Conservation (phyloP, 2,113 vertebrate species). For the Erinaceus europaeus region DNA sequence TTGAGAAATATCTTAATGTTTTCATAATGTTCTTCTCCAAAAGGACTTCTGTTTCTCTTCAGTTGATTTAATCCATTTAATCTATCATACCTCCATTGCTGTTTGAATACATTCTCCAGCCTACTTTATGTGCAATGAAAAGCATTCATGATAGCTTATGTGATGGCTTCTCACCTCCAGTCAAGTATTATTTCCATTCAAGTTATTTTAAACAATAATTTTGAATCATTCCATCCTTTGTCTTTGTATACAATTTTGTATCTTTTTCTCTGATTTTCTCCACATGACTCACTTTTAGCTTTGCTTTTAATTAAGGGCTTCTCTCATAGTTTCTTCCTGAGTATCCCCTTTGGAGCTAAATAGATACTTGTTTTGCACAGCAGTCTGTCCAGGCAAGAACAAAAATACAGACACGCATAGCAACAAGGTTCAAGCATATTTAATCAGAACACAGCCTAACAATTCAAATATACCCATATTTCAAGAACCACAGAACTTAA, state of each 20-base stretch:
- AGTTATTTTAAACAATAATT: conserved; percentile 37
- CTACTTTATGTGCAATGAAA: conserved; percentile 24
- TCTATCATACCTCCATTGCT: background rate
- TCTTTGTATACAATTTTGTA: background rate
- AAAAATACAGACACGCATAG: background rate
- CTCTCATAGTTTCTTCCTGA: conserved; percentile 46
- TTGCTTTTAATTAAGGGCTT: conserved; percentile 61
- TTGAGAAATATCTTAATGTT: conserved; percentile 16
- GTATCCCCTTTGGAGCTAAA: conserved; percentile 46
- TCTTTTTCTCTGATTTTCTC: conserved; percentile 45
- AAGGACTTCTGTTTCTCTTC: background rate
- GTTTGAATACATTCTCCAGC: conserved; percentile 18
- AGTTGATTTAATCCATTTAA: background rate
- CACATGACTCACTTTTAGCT: conserved; percentile 53
- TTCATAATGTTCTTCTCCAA: background rate
- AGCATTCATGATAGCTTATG: background rate
- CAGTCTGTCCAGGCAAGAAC: conserved; percentile 33
- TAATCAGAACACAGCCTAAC: conserved; percentile 6
- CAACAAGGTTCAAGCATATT: background rate
- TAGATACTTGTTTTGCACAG: conserved; percentile 40
- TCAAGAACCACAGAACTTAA: conserved; percentile 19
- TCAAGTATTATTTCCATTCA: conserved; percentile 17
- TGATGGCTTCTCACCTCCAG: conserved; percentile 15
- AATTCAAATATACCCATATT: conserved; percentile 2
- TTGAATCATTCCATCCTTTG: conserved; percentile 29